Evolutionary conservation across 2,888 invertebrate genomes (phyloP), one percentile per base, ranked within the genome.

Genomic region (Folsomia manolachei): DNA sequence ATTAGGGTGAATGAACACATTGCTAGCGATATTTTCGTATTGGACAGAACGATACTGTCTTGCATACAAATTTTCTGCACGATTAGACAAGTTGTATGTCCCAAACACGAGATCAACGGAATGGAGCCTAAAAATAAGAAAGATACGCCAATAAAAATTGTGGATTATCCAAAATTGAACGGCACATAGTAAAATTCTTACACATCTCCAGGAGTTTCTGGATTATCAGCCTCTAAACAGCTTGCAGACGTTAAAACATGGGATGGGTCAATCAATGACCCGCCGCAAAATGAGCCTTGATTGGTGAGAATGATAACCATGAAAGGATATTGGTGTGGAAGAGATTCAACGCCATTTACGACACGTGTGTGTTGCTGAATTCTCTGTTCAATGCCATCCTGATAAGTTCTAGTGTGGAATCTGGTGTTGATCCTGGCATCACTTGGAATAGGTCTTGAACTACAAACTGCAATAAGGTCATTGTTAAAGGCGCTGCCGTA

Each of bases 181-280:
- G 7, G 7, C 39, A 39, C 39, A 62, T 7, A 11, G 25, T 19
- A 21, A 19, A 4, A 60, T 19, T 4, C 19, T 21, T 9, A 63
- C 63, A 27, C 23, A 24, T 63, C 4, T 63, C 23, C 27, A 24
- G n/a, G 4, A 9, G 4, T 11, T n/a, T 60, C 60, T 19, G 4
- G 27, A 9, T 67, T 21, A 23, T 18, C 27, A 26, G 19, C 56
- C 4, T 74, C 72, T 1, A 75, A 70, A 60, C 79, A 79, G 21
- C 75, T 76, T 25, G 78, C 80, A 11, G 78, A 75, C n/a, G 80
- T 80, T 1, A 80, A 39, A 2, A 80, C 74, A 62, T 78, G 74
- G 1, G 60, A 19, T 1, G 73, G 73, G 27, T 75, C 75, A 67
- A 79, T 77, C 0, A 79, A 61, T 23, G 76, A 75, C 23, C 76